These are phyloP conservation scores for Galeopterus variegatus DNA, from an alignment of 2,113 vertebrate species.

Conservation along the genomic window DNA sequence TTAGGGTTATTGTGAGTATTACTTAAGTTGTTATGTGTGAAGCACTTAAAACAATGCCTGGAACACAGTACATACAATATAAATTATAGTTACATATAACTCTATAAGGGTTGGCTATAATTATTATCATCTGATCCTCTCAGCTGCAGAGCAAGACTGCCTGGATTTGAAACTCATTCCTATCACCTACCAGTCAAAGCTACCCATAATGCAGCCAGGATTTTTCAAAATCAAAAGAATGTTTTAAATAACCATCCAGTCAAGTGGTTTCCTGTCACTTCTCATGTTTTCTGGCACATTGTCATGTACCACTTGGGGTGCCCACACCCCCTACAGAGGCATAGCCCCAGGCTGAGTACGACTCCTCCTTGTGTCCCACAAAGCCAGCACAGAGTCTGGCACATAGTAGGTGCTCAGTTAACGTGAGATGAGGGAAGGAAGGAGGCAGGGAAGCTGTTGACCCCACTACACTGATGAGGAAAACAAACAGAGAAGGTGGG, in stretches of 20 bases:
- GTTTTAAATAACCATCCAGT: background rate
- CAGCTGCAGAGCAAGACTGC: background rate
- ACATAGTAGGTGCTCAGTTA: background rate
- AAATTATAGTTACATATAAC: background rate
- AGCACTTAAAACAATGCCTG: background rate
- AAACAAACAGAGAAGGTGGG: background rate
- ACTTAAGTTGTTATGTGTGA: background rate
- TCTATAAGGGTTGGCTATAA: background rate
- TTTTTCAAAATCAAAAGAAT: slow-evolving; percentile 46
- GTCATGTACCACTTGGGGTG: background rate
- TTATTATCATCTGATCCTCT: background rate
- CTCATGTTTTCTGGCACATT: background rate
- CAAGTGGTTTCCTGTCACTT: background rate
- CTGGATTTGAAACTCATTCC: background rate
- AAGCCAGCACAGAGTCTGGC: background rate
- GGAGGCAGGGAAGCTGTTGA: background rate
- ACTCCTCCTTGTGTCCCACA: background rate
- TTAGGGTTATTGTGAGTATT: background rate
- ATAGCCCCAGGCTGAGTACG: background rate
- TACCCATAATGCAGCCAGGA: background rate
- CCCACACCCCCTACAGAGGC: background rate
- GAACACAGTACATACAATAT: background rate
- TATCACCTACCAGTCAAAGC: background rate
- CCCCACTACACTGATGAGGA: background rate
- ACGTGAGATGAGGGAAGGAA: background rate